Percentiles rank a stretch among this genome's conserved stretches.
Evolutionary conservation across 2,888 invertebrate species (phyloP).

Genomic region (Phengaris alcon): DNA sequence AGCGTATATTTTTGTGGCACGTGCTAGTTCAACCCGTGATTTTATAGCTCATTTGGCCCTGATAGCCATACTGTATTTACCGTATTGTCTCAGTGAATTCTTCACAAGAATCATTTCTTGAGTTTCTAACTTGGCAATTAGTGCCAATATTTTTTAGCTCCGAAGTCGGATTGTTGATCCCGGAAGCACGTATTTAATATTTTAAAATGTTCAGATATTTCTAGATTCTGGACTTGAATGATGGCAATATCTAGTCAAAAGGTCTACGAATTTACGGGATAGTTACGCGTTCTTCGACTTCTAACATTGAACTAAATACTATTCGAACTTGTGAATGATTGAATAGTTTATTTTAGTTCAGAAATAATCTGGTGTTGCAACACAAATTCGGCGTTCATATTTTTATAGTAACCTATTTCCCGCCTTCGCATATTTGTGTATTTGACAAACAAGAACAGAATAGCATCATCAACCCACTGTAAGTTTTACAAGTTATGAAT

Average conservation of each 20-base stretch:
- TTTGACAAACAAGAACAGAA: conserved; percentile 3
- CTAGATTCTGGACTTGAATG: background rate
- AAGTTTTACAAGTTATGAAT: background rate
- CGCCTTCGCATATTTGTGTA: conserved; percentile 14
- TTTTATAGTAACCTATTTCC: conserved; percentile 24
- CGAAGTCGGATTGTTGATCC: background rate
- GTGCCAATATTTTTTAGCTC: background rate
- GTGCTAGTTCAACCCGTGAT: background rate
- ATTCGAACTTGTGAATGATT: conserved; percentile 11
- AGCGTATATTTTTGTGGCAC: background rate
- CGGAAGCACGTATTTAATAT: background rate
- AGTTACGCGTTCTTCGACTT: conserved; percentile 6
- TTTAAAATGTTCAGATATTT: background rate
- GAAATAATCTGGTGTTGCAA: conserved; percentile 21
- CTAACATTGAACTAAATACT: conserved; percentile 14
- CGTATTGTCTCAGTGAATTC: background rate
- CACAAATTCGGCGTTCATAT: conserved; percentile 18
- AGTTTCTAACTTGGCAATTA: background rate
- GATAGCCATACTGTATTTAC: background rate
- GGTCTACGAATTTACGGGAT: background rate
- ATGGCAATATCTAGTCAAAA: background rate
- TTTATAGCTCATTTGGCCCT: background rate
- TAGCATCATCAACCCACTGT: conserved; percentile 2
- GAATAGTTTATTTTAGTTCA: conserved; percentile 19
- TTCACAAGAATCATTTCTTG: background rate